Evolutionary conservation across 2,888 invertebrate species (phyloP), one percentile per base, ranked within the genome.

Genomic region (Drosophila rubida): DNA sequence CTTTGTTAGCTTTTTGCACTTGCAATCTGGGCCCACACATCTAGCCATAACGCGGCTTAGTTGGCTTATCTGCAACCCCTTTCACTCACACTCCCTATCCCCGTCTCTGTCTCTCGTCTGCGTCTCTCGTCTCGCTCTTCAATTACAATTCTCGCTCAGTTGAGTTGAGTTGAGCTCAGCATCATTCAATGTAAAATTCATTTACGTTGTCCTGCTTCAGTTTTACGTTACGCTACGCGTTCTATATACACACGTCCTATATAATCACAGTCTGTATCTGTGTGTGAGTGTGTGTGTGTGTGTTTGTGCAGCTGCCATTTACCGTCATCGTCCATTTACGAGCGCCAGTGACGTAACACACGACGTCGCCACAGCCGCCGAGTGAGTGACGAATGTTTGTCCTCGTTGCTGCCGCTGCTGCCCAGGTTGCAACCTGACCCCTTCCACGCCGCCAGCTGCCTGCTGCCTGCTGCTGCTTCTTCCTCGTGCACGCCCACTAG

Each of bases 131-230:
- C 14, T 25, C 39, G 11, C n/a, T n/a, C 30, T 59, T 35, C 19
- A 51, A 22, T 48, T 37, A 19, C 68, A 35, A 37, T 41, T 37
- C 51, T 37, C 55, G 61, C 61, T 53, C 42, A 23, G 23, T 48
- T 14, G 19, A 16, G 61, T 59, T 53, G 39, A 23, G 23, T 48
- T 14, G 19, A 23, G 39, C 46, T 50, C 54, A 66, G 87, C 87
- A 80, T 86, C 87, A 82, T 85, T 82, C 82, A 85, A 85, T 87
- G 82, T 75, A 87, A 82, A 79, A 87, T 80, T 87, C 80, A 82
- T 85, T 83, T 83, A 85, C 85, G 87, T 74, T 87, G 87, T 87
- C 87, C 87, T 81, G 79, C 59, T 86, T 83, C 78, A 60, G 75
- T 83, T 82, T 82, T 82, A 84, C 82, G 82, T 81, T 83, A 83